A percentile compares a stretch with the other conserved stretches of the same genome.
Conservation (phyloP, 2,888 invertebrate species). For the Sialis lutaria region DNA sequence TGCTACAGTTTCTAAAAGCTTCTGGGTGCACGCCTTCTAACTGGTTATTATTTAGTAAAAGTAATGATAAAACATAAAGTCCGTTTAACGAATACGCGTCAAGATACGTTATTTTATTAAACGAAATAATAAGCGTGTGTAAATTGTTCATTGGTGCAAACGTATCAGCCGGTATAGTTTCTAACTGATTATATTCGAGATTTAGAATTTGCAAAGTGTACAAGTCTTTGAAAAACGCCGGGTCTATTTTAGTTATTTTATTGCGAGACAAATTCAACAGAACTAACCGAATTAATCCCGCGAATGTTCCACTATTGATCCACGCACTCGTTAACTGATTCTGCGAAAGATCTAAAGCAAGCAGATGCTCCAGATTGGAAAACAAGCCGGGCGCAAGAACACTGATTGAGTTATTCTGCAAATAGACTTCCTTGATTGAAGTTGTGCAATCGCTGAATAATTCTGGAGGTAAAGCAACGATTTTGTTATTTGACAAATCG, state of each 20-base stretch:
- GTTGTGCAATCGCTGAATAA: constrained; percentile 64
- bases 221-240: constrained; percentile 68
- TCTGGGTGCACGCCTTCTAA: constrained; percentile 71
- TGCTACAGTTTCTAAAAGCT: constrained; percentile 80
- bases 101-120: constrained; percentile 69
- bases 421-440: constrained; percentile 71
- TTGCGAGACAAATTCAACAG: constrained; percentile 75
- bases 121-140: constrained; percentile 72
- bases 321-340: constrained; percentile 76
- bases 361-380: constrained; percentile 65
- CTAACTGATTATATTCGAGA: constrained; percentile 67
- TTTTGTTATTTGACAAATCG: constrained; percentile 79
- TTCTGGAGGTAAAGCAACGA: constrained; percentile 72
- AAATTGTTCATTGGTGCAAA: constrained; percentile 85
- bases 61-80: constrained; percentile 65
- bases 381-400: constrained; percentile 72
- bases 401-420: constrained; percentile 82
- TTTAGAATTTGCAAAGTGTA: constrained; percentile 76
- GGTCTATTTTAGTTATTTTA: constrained; percentile 61
- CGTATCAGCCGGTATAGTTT: constrained; percentile 70
- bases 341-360: constrained; percentile 66
- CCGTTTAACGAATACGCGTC: constrained; percentile 79
- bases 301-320: constrained; percentile 72
- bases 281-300: constrained; percentile 75
- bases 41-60: constrained; percentile 74